Evolutionary conservation across 1,140 invertebrate genomes (phyloP).

Genomic region (Scaptodrosophila lebanonensis): DNA sequence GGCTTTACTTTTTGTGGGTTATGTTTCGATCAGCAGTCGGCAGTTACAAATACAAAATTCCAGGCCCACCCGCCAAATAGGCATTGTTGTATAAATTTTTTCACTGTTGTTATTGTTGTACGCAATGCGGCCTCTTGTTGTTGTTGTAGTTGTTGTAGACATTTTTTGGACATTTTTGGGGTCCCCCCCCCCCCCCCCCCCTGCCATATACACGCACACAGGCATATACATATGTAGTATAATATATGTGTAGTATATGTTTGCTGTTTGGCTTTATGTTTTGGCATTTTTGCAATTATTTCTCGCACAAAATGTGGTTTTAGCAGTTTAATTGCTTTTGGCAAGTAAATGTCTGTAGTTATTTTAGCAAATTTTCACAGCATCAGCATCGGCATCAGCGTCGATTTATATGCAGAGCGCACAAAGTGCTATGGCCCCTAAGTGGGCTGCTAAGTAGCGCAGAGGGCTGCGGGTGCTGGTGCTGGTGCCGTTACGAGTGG

Average conservation of each 20-base stretch:
- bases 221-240: no score
- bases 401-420: slow-evolving; percentile 72
- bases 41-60: no score
- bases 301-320: slow-evolving; percentile 75
- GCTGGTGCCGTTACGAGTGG: not conserved
- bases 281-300: slow-evolving; percentile 75
- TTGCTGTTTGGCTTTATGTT: slow-evolving; percentile 74
- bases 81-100: no score
- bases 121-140: slow-evolving; percentile 24
- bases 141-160: slow-evolving; percentile 20
- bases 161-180: no score
- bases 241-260: no score
- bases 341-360: slow-evolving; percentile 60
- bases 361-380: slow-evolving; percentile 74
- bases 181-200: no score
- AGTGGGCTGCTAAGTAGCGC: slow-evolving; percentile 17
- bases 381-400: slow-evolving; percentile 71
- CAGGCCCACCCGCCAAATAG: no score
- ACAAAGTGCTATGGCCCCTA: slow-evolving; percentile 33
- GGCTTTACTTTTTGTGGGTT: slow-evolving; percentile 61
- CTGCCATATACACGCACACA: no score
- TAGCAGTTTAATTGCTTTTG: slow-evolving; percentile 76
- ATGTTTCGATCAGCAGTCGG: slow-evolving; percentile 49
- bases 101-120: slow-evolving; percentile 38
- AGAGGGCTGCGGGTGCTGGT: slow-evolving; percentile 32